These are phyloP conservation scores for Heliconius melpomene DNA, from an alignment of 1,140 invertebrate genomes.

Conservation along the genomic window DNA sequence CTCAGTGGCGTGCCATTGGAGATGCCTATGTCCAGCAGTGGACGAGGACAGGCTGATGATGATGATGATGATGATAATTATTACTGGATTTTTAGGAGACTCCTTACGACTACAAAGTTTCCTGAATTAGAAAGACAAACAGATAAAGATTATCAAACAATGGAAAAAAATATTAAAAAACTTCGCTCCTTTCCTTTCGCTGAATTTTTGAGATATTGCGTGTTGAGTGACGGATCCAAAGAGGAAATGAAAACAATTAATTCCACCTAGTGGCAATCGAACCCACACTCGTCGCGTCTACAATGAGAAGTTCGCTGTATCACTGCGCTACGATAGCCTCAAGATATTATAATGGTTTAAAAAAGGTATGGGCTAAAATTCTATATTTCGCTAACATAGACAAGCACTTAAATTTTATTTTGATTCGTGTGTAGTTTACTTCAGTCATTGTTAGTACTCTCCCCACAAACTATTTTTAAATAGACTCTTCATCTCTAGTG, in stretches of 20 bases:
- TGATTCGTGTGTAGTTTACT: not conserved
- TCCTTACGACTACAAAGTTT: too few species aligned
- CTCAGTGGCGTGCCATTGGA: too few species aligned
- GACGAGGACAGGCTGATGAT: too few species aligned
- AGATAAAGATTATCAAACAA: too few species aligned
- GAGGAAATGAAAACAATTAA: not conserved
- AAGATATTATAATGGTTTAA: not conserved
- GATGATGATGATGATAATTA: too few species aligned
- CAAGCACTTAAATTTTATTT: not conserved
- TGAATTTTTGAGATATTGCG: not conserved
- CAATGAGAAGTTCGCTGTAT: not conserved
- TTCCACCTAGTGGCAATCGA: not conserved
- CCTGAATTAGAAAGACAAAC: too few species aligned
- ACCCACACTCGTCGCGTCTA: not conserved
- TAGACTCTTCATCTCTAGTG: not conserved
- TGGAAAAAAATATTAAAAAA: too few species aligned
- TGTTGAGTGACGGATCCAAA: not conserved
- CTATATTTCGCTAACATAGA: not conserved
- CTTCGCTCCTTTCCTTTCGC: too few species aligned
- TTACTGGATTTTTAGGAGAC: too few species aligned
- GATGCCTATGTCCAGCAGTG: too few species aligned
- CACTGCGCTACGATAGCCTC: not conserved
- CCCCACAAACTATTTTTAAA: constrained; percentile 3
- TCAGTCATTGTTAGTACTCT: not conserved
- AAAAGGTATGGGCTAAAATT: too few species aligned